Conservation (phyloP, 1,140 invertebrate genomes). For the Lycorma delicatula region DNA sequence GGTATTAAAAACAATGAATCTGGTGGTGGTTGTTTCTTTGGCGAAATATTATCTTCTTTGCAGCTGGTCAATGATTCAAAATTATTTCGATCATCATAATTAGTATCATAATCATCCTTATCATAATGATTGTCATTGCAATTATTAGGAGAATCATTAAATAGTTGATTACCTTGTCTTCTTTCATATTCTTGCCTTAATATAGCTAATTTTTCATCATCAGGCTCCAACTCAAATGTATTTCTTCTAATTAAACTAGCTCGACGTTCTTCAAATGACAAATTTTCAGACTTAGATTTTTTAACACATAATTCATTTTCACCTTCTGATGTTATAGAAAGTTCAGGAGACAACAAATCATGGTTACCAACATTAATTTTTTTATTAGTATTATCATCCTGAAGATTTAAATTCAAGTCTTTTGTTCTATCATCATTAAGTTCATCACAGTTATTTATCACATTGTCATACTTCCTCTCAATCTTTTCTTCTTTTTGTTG, state of each 20-base stretch:
- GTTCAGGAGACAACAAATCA: no score
- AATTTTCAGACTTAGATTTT: no score
- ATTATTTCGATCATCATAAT: neutral
- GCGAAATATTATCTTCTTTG: neutral
- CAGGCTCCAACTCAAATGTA: constrained; percentile 43
- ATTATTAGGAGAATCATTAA: constrained; percentile 27
- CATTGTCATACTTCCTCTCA: no score
- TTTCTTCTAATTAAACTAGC: constrained; percentile 41
- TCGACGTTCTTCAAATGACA: constrained; percentile 23
- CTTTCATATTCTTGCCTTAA: constrained; percentile 48
- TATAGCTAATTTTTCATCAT: constrained; percentile 39
- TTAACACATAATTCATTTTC: no score
- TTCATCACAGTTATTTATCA: no score
- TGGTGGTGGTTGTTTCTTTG: neutral
- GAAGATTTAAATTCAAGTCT: no score
- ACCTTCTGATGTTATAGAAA: no score
- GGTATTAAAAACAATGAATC: constrained; percentile 25
- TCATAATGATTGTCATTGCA: neutral
- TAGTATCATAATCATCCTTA: neutral
- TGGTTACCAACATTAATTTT: no score
- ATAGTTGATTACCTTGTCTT: constrained; percentile 46
- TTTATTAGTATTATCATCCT: no score
- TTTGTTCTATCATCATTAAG: no score
- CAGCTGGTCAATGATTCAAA: neutral
- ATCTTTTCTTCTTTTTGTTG: no score